Base-by-base conservation (phyloP, 1,140 invertebrate species). In the Ostrea edulis region DNA sequence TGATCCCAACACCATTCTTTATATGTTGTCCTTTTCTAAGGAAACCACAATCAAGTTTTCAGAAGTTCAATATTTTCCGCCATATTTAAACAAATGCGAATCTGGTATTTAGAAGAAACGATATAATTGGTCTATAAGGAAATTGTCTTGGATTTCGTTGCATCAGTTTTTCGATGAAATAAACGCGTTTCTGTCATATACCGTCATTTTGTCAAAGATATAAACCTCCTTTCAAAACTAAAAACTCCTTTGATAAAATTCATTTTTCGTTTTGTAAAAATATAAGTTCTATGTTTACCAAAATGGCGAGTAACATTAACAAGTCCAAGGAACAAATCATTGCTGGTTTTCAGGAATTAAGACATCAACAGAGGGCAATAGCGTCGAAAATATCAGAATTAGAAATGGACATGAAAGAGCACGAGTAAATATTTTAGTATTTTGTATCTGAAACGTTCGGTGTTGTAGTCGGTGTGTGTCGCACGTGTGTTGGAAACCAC, bases 301-400 rank as follows among this genome's bases (percentile, higher is more conserved):
- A 88, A 25, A 90, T 87, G 65, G 88, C 88, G 81, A 65, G 84
- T 20, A 86, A 90, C 90, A 87, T 90, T 88, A n/a, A 85, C 7
- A 89, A 89, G 54, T 89, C 91, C 35, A 91, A 93, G 87, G 97
- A 98, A 95, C 97, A 98, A 95, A 97, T 98, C 91, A 96, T 98
- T 90, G 96, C 96, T 82, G 97, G 97, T 82, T 99, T 99, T 95
- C 97, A 99, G 95, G 96, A 96, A 85, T 95, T 99, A 84, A 96
- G 98, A 89, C 97, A 96, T 92, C 98, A 99, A 93, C 98, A 99
- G 95, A 96, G 98, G 91, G 96, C 96, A 89, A 95, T 98, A 91
- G 88, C 88, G 14, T 54, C 71, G 53, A 83, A 83, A 53, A 83
- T 83, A 53, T 53, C 82, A 22, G 82, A 83, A 83, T 83, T 77